A percentile compares a stretch with the other conserved stretches of the same genome.
phyloP scores from a whole-genome alignment of 2,797 vertebrate species.

The Cetoscarus ocellatus region DNA sequence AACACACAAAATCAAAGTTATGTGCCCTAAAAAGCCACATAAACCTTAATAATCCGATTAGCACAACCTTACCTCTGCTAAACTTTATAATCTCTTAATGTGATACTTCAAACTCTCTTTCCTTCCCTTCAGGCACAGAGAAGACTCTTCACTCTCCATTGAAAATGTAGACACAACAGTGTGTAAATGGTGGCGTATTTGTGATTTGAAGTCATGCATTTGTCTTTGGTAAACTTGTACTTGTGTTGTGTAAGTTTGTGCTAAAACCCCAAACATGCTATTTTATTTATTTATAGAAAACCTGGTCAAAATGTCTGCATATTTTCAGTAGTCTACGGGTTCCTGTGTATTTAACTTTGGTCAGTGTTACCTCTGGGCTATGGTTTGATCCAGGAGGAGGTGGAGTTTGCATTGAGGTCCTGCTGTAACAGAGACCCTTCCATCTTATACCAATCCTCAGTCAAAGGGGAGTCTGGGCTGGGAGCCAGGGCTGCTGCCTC shows the following conservation, averaged over 20 bases:
- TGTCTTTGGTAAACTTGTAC: slow-evolving; percentile 39
- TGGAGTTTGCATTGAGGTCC: slow-evolving; percentile 93
- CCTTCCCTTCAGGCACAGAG: slow-evolving; percentile 40
- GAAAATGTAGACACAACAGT: slow-evolving; percentile 61
- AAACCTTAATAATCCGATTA: slow-evolving; percentile 26
- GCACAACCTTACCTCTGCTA: slow-evolving; percentile 46
- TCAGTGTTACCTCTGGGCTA: slow-evolving; percentile 85
- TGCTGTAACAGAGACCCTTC: slow-evolving; percentile 89
- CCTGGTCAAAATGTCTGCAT: slow-evolving; percentile 35
- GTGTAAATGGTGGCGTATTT: slow-evolving; percentile 57
- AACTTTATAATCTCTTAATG: slow-evolving; percentile 19
- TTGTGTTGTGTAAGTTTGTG: slow-evolving; percentile 25
- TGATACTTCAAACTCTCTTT: slow-evolving; percentile 26
- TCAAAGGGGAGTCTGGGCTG: slow-evolving; percentile 87
- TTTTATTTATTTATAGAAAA: slow-evolving; percentile 30
- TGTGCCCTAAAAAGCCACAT: slow-evolving; percentile 25
- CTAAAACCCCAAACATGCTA: slow-evolving; percentile 51
- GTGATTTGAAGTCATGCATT: slow-evolving; percentile 56
- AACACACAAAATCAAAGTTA: slow-evolving; percentile 32
- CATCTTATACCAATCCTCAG: slow-evolving; percentile 89
- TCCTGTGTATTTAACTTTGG: slow-evolving; percentile 26
- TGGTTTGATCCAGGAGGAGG: slow-evolving; percentile 92
- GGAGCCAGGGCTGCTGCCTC: slow-evolving; percentile 85
- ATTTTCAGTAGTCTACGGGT: slow-evolving; percentile 30
- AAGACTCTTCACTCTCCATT: slow-evolving; percentile 34